Base-by-base conservation (phyloP, 2,797 vertebrate genomes). In the Anguilla pacifica region DNA sequence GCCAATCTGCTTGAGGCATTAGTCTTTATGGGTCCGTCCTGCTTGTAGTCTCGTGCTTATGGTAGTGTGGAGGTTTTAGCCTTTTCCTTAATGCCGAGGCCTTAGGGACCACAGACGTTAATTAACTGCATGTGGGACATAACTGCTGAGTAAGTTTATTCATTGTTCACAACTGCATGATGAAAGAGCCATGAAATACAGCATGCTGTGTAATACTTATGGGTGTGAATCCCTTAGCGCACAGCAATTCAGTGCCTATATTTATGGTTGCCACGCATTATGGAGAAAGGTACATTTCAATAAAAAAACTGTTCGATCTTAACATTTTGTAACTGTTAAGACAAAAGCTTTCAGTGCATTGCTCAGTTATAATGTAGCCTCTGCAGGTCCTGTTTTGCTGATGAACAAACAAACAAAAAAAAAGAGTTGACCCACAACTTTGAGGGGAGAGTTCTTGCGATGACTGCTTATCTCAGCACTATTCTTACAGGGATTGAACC, bases 321-420 rank as follows among this genome's bases (percentile, higher is more conserved):
- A 43, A 43, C 39, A 43, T 43, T 43, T 43, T 43, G 39, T 43
- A 43, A 43, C 39, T 0, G 1, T 72, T 72, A 28, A 28, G 67
- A n/a, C 28, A 72, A 72, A 10, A 72, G 0, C 31, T 31, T 74
- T 17, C 9, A 77, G 13, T 39, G 11, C 35, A 77, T 77, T 25
- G 39, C 19, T 46, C 22, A 81, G 49, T 22, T 81, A 43, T 7
- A 81, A 46, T 46, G 22, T 13, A 22, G 7, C 11, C 19, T 49
- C 39, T 49, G 6, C 89, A 91, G 88, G 90, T 87, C 92, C 35
- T 91, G 89, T 93, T 93, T 93, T 92, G 90, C 89, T 92, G 91
- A 87, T 87, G 86, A 91, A 86, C 88, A 84, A 79, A 57, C 72
- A 95, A 93, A 93, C n/a, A 94, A 64, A 55, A 79, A 94, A 93